Evolutionary conservation across 2,888 invertebrate species (phyloP), one percentile per base, ranked within the genome.

Genomic region (Ethmia dodecea): DNA sequence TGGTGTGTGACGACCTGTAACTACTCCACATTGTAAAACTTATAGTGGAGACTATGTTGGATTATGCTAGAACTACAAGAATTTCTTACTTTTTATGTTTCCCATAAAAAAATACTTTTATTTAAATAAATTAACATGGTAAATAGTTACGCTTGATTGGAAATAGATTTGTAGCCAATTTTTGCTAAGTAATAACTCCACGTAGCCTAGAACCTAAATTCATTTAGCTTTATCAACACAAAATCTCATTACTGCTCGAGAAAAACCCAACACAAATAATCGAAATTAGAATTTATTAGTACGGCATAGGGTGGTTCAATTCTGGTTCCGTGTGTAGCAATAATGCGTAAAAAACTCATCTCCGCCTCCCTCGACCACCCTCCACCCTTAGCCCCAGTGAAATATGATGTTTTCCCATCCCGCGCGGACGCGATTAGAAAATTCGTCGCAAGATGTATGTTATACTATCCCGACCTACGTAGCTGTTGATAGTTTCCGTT

Each of bases 291-390:
- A 78, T 78, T 79, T 79, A 78, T 79, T 76, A 77, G 67, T 60
- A 53, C 54, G 57, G 51, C 63, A 62, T 63, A 67, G 71, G 76
- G 73, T 48, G 45, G 74, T 70, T 66, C 71, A 73, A 73, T 75
- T 70, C 49, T 26, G 22, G 26, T 37, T 66, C 75, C 72, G 76
- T 75, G 75, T 77, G 75, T 77, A 73, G 78, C 76, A 78, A 77
- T 83, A 81, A 84, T 81, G 84, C 83, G 84, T 83, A 84, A 83
- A 83, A 84, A 84, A 80, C 84, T 81, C 84, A 83, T 83, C 81
- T 83, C 78, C 76, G 71, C 58, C 66, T 58, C 53, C 56, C 55
- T 52, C 53, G 50, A 28, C 31, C 49, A 43, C 49, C 53, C 50
- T 43, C 55, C 60, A 62, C 63, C 59, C 58, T n/a, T 49, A 68